phyloP scores from a whole-genome alignment of 2,113 vertebrate genomes.

The Tachuris rubrigastra region DNA sequence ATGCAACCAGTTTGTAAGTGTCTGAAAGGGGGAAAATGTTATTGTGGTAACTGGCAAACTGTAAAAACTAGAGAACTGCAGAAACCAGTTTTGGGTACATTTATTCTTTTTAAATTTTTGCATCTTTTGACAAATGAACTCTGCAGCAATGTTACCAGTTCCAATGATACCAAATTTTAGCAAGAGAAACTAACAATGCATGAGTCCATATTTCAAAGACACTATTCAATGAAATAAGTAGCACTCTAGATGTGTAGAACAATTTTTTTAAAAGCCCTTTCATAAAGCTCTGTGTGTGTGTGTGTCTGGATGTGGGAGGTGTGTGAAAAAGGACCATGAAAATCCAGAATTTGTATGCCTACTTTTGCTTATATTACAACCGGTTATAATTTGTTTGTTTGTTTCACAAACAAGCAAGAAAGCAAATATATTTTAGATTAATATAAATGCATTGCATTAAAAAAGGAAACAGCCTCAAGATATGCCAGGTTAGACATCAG shows the following conservation, averaged over 20 bases:
- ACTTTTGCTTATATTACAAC: not conserved
- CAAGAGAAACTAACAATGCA: not conserved
- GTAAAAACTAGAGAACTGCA: not conserved
- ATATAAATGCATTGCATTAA: not conserved
- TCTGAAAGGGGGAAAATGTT: not conserved
- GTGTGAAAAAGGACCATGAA: not conserved
- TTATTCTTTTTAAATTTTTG: not conserved
- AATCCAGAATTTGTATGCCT: not conserved
- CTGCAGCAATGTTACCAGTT: not conserved
- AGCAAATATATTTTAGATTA: not conserved
- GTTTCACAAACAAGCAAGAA: not conserved
- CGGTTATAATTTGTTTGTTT: not conserved
- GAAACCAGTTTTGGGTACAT: not conserved
- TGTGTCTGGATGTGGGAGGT: fast-evolving
- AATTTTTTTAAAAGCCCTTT: not conserved
- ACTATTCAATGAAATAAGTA: not conserved
- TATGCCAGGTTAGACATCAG: not conserved
- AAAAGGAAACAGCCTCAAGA: not conserved
- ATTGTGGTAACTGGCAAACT: not conserved
- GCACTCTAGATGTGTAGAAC: not conserved
- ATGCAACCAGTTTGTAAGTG: not conserved
- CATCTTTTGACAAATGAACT: not conserved
- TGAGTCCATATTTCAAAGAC: not conserved
- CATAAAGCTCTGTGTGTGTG: not conserved
- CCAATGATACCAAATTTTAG: not conserved